Percentiles rank a stretch among this genome's conserved stretches.
Conservation (phyloP, 2,797 vertebrate species). For the Microctenopoma stevenorrisi region DNA sequence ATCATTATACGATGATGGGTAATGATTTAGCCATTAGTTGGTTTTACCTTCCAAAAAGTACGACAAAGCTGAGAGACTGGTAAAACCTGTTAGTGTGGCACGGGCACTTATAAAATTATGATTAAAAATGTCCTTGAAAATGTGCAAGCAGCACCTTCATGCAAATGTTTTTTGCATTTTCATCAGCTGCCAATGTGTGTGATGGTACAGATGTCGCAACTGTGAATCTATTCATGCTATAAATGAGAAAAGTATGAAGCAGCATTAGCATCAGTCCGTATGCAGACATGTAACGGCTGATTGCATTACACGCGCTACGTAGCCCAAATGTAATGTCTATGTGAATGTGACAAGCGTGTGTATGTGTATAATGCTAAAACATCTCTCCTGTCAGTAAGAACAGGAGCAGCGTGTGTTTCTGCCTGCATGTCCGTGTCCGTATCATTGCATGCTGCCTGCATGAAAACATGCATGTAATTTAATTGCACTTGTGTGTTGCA, state of each 20-base stretch:
- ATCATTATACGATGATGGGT: too few relatives aligned
- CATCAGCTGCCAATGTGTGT: background rate
- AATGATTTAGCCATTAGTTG: too few relatives aligned
- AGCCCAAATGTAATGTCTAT: background rate
- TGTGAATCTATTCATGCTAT: background rate
- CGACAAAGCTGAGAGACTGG: too few relatives aligned
- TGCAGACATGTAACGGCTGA: background rate
- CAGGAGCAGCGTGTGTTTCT: conserved; percentile 20
- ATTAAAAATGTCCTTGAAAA: too few relatives aligned
- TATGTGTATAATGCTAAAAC: conserved; percentile 29
- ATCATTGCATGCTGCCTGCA: conserved; percentile 51
- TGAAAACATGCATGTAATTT: conserved; percentile 63
- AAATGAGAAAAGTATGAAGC: background rate
- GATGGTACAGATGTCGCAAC: too few relatives aligned
- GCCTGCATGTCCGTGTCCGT: conserved; percentile 50
- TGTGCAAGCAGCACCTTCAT: too few relatives aligned
- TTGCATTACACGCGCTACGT: background rate
- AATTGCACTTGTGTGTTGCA: conserved; percentile 45
- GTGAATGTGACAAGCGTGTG: conserved; percentile 18
- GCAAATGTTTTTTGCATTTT: background rate
- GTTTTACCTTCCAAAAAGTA: too few relatives aligned
- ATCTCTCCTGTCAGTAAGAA: conserved; percentile 26
- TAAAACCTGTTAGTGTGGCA: too few relatives aligned
- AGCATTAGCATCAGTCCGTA: background rate
- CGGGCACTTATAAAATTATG: too few relatives aligned